Evolutionary conservation across 2,888 invertebrate genomes (phyloP).

Genomic region (Leptinotarsa rubiginosa): DNA sequence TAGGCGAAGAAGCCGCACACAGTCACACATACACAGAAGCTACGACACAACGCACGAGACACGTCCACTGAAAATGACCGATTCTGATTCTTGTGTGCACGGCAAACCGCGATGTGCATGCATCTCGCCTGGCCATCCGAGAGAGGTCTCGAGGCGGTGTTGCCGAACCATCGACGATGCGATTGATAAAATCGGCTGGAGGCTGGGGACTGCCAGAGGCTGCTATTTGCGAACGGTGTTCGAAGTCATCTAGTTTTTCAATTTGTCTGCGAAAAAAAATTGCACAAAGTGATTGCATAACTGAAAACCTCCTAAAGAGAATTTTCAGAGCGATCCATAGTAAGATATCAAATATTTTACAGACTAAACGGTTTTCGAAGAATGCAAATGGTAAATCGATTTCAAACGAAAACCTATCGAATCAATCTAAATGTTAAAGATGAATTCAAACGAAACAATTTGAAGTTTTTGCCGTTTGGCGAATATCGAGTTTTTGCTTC

Average conservation of each 20-base stretch:
- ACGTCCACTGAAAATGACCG: constrained; percentile 30
- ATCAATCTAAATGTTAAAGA: no score
- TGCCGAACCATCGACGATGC: constrained; percentile 15
- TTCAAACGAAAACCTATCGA: no score
- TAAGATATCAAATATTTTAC: no score
- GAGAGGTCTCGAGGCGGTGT: constrained; percentile 19
- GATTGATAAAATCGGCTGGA: constrained; percentile 14
- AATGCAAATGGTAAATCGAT: no score
- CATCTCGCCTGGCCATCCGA: constrained; percentile 24
- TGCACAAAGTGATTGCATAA: no score
- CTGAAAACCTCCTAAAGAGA: no score
- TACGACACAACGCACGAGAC: constrained; percentile 19
- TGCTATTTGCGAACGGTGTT: not conserved
- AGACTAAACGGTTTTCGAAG: no score
- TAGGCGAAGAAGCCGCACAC: constrained; percentile 11
- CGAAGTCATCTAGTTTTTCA: not conserved
- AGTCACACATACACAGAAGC: constrained; percentile 23
- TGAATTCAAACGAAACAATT: no score
- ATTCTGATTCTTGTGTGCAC: constrained; percentile 23
- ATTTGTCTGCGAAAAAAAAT: not conserved
- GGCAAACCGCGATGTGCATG: constrained; percentile 27
- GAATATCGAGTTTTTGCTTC: no score
- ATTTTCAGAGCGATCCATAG: no score
- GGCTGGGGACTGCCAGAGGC: constrained; percentile 1
- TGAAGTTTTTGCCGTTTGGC: no score